A percentile compares a stretch with the other conserved stretches of the same genome.
phyloP scores from a whole-genome alignment of 2,888 invertebrate species.

The Andrena flavipes region DNA sequence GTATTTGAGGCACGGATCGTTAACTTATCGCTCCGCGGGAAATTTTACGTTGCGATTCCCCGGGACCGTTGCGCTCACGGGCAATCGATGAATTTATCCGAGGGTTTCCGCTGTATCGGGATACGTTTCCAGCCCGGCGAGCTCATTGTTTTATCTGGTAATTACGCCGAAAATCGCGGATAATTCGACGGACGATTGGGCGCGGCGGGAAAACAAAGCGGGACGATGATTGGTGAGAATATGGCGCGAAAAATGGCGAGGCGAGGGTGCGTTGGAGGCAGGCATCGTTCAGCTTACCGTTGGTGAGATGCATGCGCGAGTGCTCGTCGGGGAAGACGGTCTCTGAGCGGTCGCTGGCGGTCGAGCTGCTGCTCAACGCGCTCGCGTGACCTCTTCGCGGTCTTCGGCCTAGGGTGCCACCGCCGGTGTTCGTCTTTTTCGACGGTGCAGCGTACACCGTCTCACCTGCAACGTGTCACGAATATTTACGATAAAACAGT shows the following conservation, averaged over 20 bases:
- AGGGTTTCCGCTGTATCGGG: conserved; percentile 6
- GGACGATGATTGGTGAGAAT: conserved; percentile 27
- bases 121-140: conserved; percentile 1
- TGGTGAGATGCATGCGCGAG: conserved; percentile 79
- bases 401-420: conserved; percentile 86
- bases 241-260: conserved; percentile 36
- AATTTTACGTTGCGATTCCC: conserved; percentile 75
- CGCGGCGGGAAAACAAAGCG: neutral
- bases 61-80: conserved; percentile 61
- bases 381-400: conserved; percentile 86
- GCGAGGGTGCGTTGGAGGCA: neutral
- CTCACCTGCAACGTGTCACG: conserved; percentile 70
- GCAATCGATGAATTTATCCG: conserved; percentile 55
- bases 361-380: conserved; percentile 86
- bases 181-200: conserved; percentile 4
- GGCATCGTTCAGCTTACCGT: conserved; percentile 71
- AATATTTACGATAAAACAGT: conserved; percentile 23
- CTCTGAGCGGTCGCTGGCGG: conserved; percentile 83
- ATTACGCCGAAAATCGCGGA: conserved; percentile 12
- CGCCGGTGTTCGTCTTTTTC: conserved; percentile 83
- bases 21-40: conserved; percentile 76
- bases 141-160: conserved; percentile 21
- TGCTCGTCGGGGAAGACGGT: conserved; percentile 79
- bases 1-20: conserved; percentile 77
- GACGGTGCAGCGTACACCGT: conserved; percentile 78